A percentile compares a stretch with the other conserved stretches of the same genome.
Conservation (phyloP, 1,140 invertebrate species). For the Leptoteleia sp. region DNA sequence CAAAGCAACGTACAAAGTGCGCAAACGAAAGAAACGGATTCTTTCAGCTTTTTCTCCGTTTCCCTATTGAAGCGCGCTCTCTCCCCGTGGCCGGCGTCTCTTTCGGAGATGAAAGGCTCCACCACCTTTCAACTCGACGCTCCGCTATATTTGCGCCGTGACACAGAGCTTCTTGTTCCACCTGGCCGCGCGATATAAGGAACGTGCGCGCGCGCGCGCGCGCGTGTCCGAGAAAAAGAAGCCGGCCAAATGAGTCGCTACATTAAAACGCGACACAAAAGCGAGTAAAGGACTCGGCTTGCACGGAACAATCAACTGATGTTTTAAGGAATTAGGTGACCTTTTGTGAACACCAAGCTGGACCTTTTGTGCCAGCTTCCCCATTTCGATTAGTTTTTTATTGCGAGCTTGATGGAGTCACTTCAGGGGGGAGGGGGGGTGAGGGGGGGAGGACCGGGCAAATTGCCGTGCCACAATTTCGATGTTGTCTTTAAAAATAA, state of each 20-base stretch:
- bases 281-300: slow-evolving; percentile 26
- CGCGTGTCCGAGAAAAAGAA: slow-evolving; percentile 59
- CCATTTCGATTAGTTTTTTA: slow-evolving; percentile 42
- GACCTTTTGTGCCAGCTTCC: slow-evolving; percentile 27
- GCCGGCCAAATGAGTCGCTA: slow-evolving; percentile 50
- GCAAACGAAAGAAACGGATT: slow-evolving; percentile 58
- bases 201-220: slow-evolving; percentile 52
- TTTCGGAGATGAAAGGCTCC: slow-evolving; percentile 59
- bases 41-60: slow-evolving; percentile 59
- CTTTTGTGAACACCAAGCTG: slow-evolving; percentile 29
- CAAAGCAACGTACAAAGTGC: slow-evolving; percentile 43
- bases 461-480: neutral
- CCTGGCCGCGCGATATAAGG: slow-evolving; percentile 55
- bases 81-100: slow-evolving; percentile 41
- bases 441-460: neutral
- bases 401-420: slow-evolving; percentile 1
- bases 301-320: slow-evolving; percentile 47
- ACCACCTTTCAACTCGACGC: slow-evolving; percentile 54
- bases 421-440: neutral
- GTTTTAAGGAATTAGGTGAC: slow-evolving; percentile 57
- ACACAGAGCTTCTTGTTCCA: slow-evolving; percentile 61
- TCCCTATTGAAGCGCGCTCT: slow-evolving; percentile 43
- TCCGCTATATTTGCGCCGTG: slow-evolving; percentile 58
- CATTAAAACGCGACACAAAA: slow-evolving; percentile 56
- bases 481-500: neutral